phyloP scores from a whole-genome alignment of 2,797 vertebrate genomes.

The Hippocampus kuda region DNA sequence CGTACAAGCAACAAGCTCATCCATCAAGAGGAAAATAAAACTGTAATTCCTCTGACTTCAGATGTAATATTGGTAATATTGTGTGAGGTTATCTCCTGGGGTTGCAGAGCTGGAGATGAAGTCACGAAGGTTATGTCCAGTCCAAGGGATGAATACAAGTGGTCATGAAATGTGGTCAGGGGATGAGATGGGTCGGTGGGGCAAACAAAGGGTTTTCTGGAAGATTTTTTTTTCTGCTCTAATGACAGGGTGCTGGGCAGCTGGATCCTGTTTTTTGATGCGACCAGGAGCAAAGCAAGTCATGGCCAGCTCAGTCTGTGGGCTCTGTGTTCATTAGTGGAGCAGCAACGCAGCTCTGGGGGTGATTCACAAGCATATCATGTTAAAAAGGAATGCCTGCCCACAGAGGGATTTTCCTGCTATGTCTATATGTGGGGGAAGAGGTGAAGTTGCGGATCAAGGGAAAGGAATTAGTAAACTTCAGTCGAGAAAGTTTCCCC shows the following conservation, averaged over 20 bases:
- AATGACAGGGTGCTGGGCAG: constrained; percentile 63
- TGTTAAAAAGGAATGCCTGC: constrained; percentile 66
- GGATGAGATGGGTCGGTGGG: constrained; percentile 43
- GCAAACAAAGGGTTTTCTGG: constrained; percentile 36
- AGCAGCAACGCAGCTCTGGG: constrained; percentile 52
- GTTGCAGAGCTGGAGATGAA: constrained; percentile 24
- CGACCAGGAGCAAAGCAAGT: constrained; percentile 47
- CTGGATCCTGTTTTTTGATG: constrained; percentile 68
- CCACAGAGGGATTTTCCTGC: constrained; percentile 66
- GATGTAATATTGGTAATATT: constrained; percentile 10
- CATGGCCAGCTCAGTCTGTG: constrained; percentile 53
- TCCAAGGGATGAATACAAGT: constrained; percentile 34
- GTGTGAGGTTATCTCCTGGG: constrained; percentile 19
- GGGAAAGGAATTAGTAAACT: constrained; percentile 48
- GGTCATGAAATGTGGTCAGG: constrained; percentile 48
- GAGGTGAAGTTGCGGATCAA: constrained; percentile 40
- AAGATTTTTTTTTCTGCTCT: constrained; percentile 24
- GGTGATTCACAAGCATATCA: constrained; percentile 72
- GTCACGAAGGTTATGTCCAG: constrained; percentile 47
- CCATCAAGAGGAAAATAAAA: background rate
- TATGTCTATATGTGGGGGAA: constrained; percentile 24
- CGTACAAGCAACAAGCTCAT: background rate
- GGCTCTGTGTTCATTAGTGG: constrained; percentile 66
- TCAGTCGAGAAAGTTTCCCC: constrained; percentile 49
- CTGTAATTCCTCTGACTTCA: background rate